Base-by-base conservation (phyloP, 2,113 vertebrate species). In the Murina feae region DNA sequence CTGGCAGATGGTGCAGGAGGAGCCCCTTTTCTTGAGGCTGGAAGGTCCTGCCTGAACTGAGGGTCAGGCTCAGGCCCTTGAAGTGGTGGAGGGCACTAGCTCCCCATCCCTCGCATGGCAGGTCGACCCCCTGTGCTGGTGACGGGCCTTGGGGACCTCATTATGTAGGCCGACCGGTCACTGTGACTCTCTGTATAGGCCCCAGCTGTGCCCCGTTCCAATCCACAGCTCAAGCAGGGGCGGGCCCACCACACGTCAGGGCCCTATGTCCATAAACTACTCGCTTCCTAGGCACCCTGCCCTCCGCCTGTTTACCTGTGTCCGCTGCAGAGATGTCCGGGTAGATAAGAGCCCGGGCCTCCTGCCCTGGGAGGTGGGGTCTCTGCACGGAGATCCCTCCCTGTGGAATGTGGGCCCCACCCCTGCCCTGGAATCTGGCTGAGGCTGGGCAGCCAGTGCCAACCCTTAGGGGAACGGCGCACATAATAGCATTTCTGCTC, bases 31-130 rank as follows among this genome's bases (percentile, higher is more conserved):
- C 49, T 55, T 80, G 65, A 25, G 25, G 6, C 30, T 30, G 5
- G 8, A 14, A 25, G 13, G 30, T 51, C 21, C 53, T 28, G 49
- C 35, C 16, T 69, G 55, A 55, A 21, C 69, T 16, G 18, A 44
- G 30, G 20, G 65, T 17, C 51, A 23, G 60, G 16, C 0, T 5
- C 32, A 44, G 28, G 63, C 20, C 6, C 12, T 0, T n/a, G 39
- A 12, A 89, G 49, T 21, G 37, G 37, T 14, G 0, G 11, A 35
- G 10, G 9, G 82, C 32, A 1, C 32, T 25, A 32, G 47, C n/a
- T 23, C 47, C 14, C 13, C 5, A 10, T 37, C 17, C 9, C 32
- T 16, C 0, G 0, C 11, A 37, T 8, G 66, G 30, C 7, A 6
- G 47, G 21, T 6, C 25, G 65, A 17, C 51, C 87, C n/a, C 16